Evolutionary conservation across 1,140 invertebrate species (phyloP).

Genomic region (Lepidotrigona ventralis): DNA sequence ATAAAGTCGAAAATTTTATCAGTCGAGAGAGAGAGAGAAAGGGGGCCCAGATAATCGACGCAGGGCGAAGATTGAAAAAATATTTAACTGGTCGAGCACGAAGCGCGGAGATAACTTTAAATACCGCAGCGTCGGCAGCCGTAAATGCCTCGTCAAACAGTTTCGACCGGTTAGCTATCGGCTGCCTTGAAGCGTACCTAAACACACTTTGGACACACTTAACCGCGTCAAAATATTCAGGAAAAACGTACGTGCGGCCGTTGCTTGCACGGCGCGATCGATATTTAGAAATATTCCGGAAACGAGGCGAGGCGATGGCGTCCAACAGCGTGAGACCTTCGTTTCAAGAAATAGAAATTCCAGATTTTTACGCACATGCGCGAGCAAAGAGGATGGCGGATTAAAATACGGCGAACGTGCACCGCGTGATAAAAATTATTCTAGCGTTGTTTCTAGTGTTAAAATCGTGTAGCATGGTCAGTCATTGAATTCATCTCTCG

Average conservation of each 20-base stretch:
- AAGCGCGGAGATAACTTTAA: constrained; percentile 18
- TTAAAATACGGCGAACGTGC: too few species aligned
- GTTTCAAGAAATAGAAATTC: background rate
- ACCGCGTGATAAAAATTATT: too few species aligned
- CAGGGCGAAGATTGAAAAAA: constrained; percentile 21
- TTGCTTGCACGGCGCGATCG: background rate
- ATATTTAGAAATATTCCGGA: background rate
- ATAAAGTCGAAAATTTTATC: constrained; percentile 17
- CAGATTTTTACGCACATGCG: background rate
- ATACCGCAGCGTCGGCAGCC: constrained; percentile 3
- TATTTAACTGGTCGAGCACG: constrained; percentile 9
- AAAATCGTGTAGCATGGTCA: too few species aligned
- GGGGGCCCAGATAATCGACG: background rate
- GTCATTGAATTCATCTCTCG: too few species aligned
- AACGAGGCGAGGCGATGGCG: background rate
- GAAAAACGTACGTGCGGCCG: background rate
- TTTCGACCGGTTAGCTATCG: constrained; percentile 20
- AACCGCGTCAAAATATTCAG: background rate
- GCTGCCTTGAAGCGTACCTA: constrained; percentile 9
- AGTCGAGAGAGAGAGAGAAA: too few species aligned
- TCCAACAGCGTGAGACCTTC: too few species aligned
- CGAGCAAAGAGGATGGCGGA: too few species aligned
- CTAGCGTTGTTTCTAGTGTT: too few species aligned
- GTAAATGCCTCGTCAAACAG: constrained; percentile 37
- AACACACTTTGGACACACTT: constrained; percentile 32